Base-by-base conservation (phyloP, 2,797 vertebrate species). In the Pterois miles region DNA sequence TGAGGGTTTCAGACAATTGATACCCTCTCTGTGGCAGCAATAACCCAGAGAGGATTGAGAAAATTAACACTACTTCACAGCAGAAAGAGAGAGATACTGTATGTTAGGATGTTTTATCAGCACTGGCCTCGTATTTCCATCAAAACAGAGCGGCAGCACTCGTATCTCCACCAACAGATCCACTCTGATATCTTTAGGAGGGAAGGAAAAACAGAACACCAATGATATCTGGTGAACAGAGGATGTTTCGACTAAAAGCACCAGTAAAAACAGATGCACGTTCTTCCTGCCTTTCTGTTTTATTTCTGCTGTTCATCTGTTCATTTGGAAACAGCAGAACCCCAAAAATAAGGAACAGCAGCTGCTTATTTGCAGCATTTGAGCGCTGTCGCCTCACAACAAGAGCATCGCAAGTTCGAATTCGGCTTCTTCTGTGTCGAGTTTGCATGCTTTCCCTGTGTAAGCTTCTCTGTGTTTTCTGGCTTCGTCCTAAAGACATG, bases 141-240 rank as follows among this genome's bases (percentile, higher is more conserved):
- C 70, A 81, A 81, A 90, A 88, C 78, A 86, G 5, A 80, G 46
- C 16, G 7, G 23, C 40, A 60, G 18, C 8, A 38, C 23, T 63
- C 5, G 2, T 80, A 82, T 82, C 73, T 71, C 50, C 48, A 50
- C 27, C 54, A 71, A 14, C 67, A 80, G 71, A 74, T 81, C n/a
- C 56, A 1, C 46, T 58, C 25, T 50, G 70, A 78, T 46, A 29
- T 63, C 60, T 64, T 65, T 9, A 64, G 59, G 71, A 80, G 43
- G 80, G 74, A 81, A 52, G 78, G 69, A 60, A 79, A 84, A 88
- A 84, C 81, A 85, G 68, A 74, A 13, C 54, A 70, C 11, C 43
- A 38, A 18, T n/a, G 52, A 60, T 75, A 76, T 71, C 27, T 60
- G 46, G 18, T 27, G 25, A 78, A 73, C 57, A 63, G 59, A 74